phyloP scores from a whole-genome alignment of 2,113 vertebrate species.

The Antennarius striatus region DNA sequence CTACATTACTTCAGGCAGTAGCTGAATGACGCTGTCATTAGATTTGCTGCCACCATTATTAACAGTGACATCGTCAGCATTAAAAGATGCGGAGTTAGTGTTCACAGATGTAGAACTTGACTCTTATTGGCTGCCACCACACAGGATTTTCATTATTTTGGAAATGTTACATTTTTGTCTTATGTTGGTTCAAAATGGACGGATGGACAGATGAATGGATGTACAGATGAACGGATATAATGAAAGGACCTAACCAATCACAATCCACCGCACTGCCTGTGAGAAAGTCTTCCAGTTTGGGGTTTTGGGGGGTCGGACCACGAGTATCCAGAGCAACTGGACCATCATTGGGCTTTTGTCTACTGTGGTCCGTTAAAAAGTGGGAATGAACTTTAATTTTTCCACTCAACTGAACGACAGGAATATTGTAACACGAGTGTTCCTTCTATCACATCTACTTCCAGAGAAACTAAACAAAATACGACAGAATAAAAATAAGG shows the following conservation, averaged over 20 bases:
- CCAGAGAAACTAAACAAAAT: neutral
- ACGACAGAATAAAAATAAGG: no score
- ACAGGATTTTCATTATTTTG: neutral
- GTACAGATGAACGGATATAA: neutral
- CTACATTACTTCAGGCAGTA: no score
- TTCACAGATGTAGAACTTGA: neutral
- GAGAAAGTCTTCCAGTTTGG: conserved; percentile 76
- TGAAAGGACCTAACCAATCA: conserved; percentile 43
- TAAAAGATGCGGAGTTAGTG: neutral
- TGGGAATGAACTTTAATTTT: neutral
- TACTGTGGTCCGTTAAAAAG: neutral
- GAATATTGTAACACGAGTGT: conserved; percentile 8
- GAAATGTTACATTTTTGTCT: neutral
- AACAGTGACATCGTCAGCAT: no score
- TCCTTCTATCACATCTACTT: conserved; percentile 10
- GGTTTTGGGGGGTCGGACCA: conserved; percentile 1
- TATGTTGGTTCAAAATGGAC: neutral
- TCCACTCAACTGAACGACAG: conserved; percentile 2
- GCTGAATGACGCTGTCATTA: no score
- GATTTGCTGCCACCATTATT: no score
- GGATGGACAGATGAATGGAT: neutral
- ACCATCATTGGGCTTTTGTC: neutral
- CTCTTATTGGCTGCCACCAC: conserved; percentile 3
- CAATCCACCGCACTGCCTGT: conserved; percentile 54
- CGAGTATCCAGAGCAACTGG: neutral